These are phyloP conservation scores for Pomatorhinus ruficollis DNA, from an alignment of 2,113 vertebrate species.

Conservation along the genomic window DNA sequence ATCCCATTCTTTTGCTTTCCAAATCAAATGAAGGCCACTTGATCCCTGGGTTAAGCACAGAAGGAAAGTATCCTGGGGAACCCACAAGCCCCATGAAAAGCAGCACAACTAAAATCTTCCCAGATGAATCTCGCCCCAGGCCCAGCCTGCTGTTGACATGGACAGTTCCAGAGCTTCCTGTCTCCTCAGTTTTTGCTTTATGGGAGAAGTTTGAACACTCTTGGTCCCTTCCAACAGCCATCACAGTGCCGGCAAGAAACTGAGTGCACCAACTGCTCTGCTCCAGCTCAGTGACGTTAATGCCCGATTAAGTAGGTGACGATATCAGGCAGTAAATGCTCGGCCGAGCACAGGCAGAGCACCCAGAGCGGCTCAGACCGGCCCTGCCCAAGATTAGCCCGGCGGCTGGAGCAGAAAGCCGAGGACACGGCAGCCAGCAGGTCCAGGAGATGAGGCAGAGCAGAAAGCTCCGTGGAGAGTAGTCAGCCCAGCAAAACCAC, in stretches of 20 bases:
- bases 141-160: background rate
- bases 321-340: background rate
- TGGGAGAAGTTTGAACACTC: background rate
- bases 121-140: background rate
- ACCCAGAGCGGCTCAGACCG: background rate
- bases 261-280: background rate
- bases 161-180: background rate
- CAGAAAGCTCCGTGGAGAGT: background rate
- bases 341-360: accelerated
- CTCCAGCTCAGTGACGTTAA: background rate
- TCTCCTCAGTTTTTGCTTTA: background rate
- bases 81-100: background rate
- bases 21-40: background rate
- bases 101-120: background rate
- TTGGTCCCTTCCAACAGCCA: background rate
- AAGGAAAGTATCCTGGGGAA: background rate
- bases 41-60: background rate
- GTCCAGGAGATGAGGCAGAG: background rate
- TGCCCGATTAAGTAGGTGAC: background rate
- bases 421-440: accelerated
- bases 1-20: background rate
- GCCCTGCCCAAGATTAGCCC: background rate
- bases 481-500: background rate
- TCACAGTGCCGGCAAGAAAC: accelerated
- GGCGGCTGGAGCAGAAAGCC: background rate